Base-by-base conservation (phyloP, 2,888 invertebrate genomes). In the Harpagoxenus sublaevis region DNA sequence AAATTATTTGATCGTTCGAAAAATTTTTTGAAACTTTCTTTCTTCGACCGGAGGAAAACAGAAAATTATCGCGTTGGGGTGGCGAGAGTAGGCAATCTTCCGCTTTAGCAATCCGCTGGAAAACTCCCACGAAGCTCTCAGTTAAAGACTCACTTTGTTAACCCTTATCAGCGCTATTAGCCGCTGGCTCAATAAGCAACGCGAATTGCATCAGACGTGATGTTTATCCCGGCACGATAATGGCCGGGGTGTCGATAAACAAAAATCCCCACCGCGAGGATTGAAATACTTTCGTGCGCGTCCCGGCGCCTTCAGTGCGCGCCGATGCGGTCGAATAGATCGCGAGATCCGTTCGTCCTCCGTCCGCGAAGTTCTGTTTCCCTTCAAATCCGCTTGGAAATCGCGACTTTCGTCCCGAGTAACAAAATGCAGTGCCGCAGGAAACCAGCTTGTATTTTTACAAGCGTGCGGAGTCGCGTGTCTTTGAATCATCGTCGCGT, bases 181-280 rank as follows among this genome's bases (percentile, higher is more conserved):
- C 88, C 90, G 91, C 92, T 94, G 92, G 88, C 93, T 94, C 93
- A 94, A 94, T 89, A 93, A 90, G 87, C 78, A 91, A 91, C 89
- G 74, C 68, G 79, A 91, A 87, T 94, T 94, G 94, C 94, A 89
- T 94, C 94, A 94, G 94, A 93, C 92, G 87, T 65, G 93, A 93
- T 94, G 91, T 94, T 93, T 92, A 94, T 94, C 93, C 93, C 92
- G 83, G 65, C 88, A 60, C 74, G 93, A 93, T 93, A 90, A 90
- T 89, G 31, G 84, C 89, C 86, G 89, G 90, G 91, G 57, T 92
- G 88, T 89, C 86, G 93, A 93, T 93, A 93, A 93, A 92, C 89
- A 91, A 91, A 91, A 91, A 90, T 89, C 91, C 89, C 87, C 87
- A 79, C 87, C 70, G 12, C 78, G 85, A 87, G 88, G 87, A 92